phyloP scores from a whole-genome alignment of 2,888 invertebrate species.

The Agriopis aurantiaria region DNA sequence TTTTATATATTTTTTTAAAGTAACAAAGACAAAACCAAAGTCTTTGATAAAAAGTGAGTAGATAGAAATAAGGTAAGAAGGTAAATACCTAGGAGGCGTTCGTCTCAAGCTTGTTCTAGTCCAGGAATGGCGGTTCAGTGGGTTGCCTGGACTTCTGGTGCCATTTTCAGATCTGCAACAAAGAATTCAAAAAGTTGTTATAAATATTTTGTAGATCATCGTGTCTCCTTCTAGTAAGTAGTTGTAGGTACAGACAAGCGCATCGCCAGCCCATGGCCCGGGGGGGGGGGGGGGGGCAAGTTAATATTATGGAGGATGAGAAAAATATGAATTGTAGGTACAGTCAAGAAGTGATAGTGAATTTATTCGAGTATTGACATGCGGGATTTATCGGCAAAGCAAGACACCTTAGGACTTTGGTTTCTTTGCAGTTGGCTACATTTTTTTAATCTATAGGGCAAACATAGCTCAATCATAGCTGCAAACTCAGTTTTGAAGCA shows the following conservation, averaged over 20 bases:
- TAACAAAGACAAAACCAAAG: neutral
- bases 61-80: neutral
- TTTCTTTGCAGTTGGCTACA: no score
- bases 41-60: neutral
- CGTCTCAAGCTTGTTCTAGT: conserved; percentile 93
- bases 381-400: no score
- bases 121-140: conserved; percentile 93
- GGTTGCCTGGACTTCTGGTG: conserved; percentile 87
- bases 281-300: no score
- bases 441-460: no score
- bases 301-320: no score
- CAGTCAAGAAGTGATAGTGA: no score
- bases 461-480: no score
- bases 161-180: conserved; percentile 82
- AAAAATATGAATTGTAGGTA: no score
- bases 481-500: no score
- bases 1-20: neutral
- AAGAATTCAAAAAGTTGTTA: neutral
- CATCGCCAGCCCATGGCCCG: no score
- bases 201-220: neutral
- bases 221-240: neutral
- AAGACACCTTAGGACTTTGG: no score
- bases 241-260: neutral
- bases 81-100: conserved; percentile 90
- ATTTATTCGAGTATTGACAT: no score